phyloP scores from a whole-genome alignment of 2,797 vertebrate species.

The Danionella dracula region DNA sequence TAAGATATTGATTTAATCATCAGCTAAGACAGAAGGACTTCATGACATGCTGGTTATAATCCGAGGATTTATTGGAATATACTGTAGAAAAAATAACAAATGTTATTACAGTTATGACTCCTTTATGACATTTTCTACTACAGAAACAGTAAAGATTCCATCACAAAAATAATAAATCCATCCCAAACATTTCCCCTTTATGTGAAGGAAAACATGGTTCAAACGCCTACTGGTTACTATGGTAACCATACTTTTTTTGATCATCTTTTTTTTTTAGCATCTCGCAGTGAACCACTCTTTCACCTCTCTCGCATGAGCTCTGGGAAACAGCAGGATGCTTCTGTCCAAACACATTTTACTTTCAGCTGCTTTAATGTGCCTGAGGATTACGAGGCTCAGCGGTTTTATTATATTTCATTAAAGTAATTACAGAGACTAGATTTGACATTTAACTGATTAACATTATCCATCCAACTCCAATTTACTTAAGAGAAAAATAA shows the following conservation, averaged over 20 bases:
- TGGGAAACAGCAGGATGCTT: slow-evolving; percentile 1
- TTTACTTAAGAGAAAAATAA: too few species aligned
- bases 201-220: not conserved
- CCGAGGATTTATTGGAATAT: too few species aligned
- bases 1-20: too few species aligned
- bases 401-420: slow-evolving; percentile 22
- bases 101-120: too few species aligned
- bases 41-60: too few species aligned
- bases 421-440: slow-evolving; percentile 3
- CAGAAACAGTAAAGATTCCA: too few species aligned
- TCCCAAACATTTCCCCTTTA: not conserved
- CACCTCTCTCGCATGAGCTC: not conserved
- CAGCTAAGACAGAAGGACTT: too few species aligned
- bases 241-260: slow-evolving; percentile 41
- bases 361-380: slow-evolving; percentile 5
- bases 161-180: too few species aligned
- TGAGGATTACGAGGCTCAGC: slow-evolving; percentile 2
- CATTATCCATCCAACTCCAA: not conserved
- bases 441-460: slow-evolving; percentile 27
- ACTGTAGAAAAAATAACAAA: too few species aligned
- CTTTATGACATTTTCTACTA: not conserved
- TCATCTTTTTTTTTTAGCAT: slow-evolving; percentile 17
- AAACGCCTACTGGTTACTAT: slow-evolving; percentile 43
- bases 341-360: not conserved
- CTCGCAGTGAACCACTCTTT: too few species aligned